Conservation (phyloP, 2,888 invertebrate genomes). For the Norana najaformis region DNA sequence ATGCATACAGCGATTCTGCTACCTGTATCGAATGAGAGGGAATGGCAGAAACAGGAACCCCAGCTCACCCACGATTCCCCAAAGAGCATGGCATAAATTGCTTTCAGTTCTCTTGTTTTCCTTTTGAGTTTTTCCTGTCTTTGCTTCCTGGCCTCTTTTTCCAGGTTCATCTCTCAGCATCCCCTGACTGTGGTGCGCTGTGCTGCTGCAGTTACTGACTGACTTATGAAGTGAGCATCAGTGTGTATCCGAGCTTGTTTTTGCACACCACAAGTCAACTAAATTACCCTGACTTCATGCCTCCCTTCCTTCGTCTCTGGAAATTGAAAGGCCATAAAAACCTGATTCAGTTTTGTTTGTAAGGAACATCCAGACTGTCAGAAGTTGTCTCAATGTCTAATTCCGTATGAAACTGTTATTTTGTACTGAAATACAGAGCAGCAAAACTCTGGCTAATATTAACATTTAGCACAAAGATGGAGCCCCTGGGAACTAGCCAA, state of each 20-base stretch:
- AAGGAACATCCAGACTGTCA: background rate
- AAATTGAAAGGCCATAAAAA: background rate
- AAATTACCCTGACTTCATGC: background rate
- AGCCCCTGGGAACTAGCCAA: background rate
- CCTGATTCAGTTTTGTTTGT: background rate
- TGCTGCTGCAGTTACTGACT: background rate
- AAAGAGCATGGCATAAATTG: background rate
- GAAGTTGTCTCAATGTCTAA: constrained; percentile 6
- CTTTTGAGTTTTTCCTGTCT: background rate
- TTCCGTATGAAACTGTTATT: constrained; percentile 13
- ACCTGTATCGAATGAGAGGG: background rate
- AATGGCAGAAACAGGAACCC: background rate
- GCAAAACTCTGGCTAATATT: too few relatives aligned
- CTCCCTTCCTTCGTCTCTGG: background rate
- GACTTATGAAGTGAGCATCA: background rate
- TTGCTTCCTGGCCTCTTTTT: background rate
- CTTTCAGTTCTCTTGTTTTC: background rate
- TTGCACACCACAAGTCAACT: background rate
- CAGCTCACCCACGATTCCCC: background rate
- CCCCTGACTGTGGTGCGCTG: background rate
- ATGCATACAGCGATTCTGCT: background rate
- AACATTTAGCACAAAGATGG: background rate
- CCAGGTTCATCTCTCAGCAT: background rate
- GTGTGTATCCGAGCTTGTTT: background rate
- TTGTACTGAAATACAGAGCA: background rate